A percentile compares a stretch with the other conserved stretches of the same genome.
Evolutionary conservation across 2,888 invertebrate genomes (phyloP).

Genomic region (Prionchulus punctatus): DNA sequence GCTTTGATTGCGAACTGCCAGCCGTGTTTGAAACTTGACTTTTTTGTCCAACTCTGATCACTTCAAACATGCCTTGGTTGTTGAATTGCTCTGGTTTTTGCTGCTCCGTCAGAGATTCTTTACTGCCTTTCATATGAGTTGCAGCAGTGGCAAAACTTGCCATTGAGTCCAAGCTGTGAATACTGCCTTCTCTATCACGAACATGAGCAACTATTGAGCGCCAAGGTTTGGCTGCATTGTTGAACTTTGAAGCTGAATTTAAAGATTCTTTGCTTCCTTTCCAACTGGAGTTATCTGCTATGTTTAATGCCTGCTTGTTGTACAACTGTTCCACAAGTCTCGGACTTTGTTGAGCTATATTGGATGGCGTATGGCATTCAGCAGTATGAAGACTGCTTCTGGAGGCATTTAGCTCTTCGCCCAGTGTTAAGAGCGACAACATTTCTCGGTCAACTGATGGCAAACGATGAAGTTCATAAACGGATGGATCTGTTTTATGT

Average conservation of each 20-base stretch:
- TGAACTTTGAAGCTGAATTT: not conserved
- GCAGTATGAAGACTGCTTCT: not conserved
- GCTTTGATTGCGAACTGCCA: no score
- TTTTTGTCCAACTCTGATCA: no score
- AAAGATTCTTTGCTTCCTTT: not conserved
- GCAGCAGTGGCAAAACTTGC: not conserved
- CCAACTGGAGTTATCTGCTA: not conserved
- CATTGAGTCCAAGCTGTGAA: not conserved
- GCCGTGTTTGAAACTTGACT: no score
- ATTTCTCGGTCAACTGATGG: slow-evolving; percentile 2
- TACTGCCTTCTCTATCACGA: not conserved
- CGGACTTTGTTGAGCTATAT: not conserved
- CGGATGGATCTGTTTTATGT: no score
- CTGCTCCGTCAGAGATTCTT: not conserved
- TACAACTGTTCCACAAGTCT: not conserved
- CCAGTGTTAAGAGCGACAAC: not conserved
- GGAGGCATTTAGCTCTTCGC: not conserved
- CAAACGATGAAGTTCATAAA: not conserved
- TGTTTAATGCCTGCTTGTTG: no score
- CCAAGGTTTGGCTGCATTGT: not conserved
- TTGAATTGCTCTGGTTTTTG: no score
- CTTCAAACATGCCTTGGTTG: no score
- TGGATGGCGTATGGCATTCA: not conserved
- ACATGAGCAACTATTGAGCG: not conserved
- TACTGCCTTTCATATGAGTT: not conserved